A percentile compares a stretch with the other conserved stretches of the same genome.
Evolutionary conservation across 2,888 invertebrate genomes (phyloP).

Genomic region (Sinotaia quadrata): DNA sequence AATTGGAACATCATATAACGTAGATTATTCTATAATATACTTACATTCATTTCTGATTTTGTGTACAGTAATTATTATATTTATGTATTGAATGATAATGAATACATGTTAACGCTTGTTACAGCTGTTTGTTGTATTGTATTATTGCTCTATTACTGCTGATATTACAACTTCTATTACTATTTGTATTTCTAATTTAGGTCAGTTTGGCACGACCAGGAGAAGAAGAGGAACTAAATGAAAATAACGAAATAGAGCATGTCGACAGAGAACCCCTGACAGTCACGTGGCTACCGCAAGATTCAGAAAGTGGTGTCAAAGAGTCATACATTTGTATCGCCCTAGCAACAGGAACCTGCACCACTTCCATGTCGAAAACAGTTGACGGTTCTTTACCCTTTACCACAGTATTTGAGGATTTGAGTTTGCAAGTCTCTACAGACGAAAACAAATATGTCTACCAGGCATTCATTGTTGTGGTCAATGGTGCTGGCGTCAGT

Average conservation of each 20-base stretch:
- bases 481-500: constrained; percentile 35
- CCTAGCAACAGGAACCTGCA: too few species aligned
- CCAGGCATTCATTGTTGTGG: constrained; percentile 32
- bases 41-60: too few species aligned
- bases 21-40: too few species aligned
- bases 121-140: too few species aligned
- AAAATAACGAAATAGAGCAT: constrained; percentile 6
- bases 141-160: too few species aligned
- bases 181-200: too few species aligned
- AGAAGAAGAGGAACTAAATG: constrained; percentile 15
- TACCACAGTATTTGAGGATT: background rate
- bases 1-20: too few species aligned
- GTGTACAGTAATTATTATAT: too few species aligned
- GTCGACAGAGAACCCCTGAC: constrained; percentile 17
- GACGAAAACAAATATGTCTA: constrained; percentile 15
- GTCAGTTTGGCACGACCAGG: background rate
- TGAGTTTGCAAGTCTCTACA: background rate
- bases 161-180: too few species aligned
- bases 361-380: background rate
- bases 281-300: constrained; percentile 21
- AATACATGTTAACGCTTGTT: too few species aligned
- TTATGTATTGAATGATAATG: too few species aligned
- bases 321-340: constrained; percentile 7
- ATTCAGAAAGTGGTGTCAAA: constrained; percentile 15
- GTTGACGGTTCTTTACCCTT: background rate